A percentile compares a stretch with the other conserved stretches of the same genome.
Evolutionary conservation across 2,113 vertebrate genomes (phyloP).

Genomic region (Anguilla rostrata): DNA sequence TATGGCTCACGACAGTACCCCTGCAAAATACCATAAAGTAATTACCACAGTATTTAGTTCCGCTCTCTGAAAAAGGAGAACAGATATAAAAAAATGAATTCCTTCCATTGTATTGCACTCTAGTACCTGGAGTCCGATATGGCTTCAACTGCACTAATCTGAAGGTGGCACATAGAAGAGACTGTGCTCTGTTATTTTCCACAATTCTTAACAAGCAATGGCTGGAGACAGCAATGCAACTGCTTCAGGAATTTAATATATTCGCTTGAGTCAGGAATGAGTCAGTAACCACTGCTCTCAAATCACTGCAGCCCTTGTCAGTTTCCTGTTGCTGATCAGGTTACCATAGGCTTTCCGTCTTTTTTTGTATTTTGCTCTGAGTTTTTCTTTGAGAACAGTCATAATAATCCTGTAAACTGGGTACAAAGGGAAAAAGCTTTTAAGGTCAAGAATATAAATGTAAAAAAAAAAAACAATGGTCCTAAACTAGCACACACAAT

Average conservation of each 20-base stretch:
- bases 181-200: conserved; percentile 30
- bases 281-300: conserved; percentile 45
- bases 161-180: conserved; percentile 12
- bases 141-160: conserved; percentile 37
- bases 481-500: background rate
- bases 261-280: conserved; percentile 46
- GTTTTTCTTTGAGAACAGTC: conserved; percentile 79
- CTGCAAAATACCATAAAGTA: background rate
- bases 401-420: conserved; percentile 80
- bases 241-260: conserved; percentile 40
- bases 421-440: conserved; percentile 75
- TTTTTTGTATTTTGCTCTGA: conserved; percentile 41
- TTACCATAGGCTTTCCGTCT: conserved; percentile 74
- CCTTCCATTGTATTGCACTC: conserved; percentile 25
- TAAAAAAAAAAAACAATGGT: background rate
- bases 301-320: conserved; percentile 84
- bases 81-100: background rate
- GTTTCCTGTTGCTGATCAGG: conserved; percentile 84
- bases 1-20: background rate
- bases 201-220: conserved; percentile 26
- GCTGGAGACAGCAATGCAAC: conserved; percentile 40
- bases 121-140: conserved; percentile 51
- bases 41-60: background rate
- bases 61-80: background rate
- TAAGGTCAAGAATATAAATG: conserved; percentile 70